Base-by-base conservation (phyloP, 1,140 invertebrate species). In the Yoshiicerus persimilis region DNA sequence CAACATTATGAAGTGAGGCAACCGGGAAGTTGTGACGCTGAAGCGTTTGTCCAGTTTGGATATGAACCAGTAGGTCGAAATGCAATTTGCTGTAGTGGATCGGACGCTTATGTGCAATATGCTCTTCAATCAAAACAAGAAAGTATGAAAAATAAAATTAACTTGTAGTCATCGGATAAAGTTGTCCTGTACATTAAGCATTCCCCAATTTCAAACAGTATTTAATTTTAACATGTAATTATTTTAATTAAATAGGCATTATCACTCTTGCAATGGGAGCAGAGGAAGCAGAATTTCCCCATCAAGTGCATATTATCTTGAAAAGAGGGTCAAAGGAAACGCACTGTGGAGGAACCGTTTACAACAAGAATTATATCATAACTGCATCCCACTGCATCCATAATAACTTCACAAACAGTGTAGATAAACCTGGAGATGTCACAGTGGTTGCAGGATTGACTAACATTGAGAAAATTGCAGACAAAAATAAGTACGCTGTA, bases 331-430 rank as follows among this genome's bases (percentile, higher is more conserved):
- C 32, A 6, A 41, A 27, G 25, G 56, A 85, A 85, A n/a, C 27
- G 47, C 38, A 64, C 62, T 93, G 93, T 88, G 93, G 93, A n/a
- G 93, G 91, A 9, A 91, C 92, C 9, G 90, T 93, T 39, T 91
- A 93, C 86, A 91, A 89, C 27, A 89, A 91, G 47, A 47, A 91
- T 27, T 92, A 91, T 90, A 90, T 93, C 64, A 70, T 93, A 20
- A 91, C 91, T 38, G 93, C 93, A 30, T 92, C 92, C 80, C 93
- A 93, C 88, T 93, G 93, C 87, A 87, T 92, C 41, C 90, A 90
- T 83, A 87, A 87, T 84, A 91, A 89, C 75, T 80, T 80, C 32
- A 86, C 47, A n/a, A 32, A 16, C 30, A 84, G 39, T 38, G 10
- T n/a, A 30, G 56, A 66, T 4, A 38, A 56, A 20, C 34, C 34